Evolutionary conservation across 2,888 invertebrate genomes (phyloP).

Genomic region (Gortyna flavago): DNA sequence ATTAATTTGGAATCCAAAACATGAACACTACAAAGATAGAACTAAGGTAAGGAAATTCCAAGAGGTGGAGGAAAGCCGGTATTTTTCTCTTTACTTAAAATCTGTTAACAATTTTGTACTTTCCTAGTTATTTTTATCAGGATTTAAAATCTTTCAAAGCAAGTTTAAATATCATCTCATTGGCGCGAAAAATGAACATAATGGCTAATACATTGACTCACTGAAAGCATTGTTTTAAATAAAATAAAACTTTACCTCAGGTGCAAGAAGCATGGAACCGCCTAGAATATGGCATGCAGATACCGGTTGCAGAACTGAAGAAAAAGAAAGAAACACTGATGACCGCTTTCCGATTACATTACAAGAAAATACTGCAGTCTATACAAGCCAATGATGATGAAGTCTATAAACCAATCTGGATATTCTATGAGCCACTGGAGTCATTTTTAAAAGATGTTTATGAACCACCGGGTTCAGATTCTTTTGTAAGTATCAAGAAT

Average conservation of each 20-base stretch:
- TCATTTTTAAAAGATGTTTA: constrained; percentile 51
- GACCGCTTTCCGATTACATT: constrained; percentile 52
- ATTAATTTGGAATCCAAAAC: constrained; percentile 57
- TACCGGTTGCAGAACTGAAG: constrained; percentile 53
- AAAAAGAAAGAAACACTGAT: constrained; percentile 58
- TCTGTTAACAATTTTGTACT: neutral
- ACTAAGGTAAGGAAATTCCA: constrained; percentile 40
- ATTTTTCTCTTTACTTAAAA: neutral
- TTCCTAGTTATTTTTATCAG: neutral
- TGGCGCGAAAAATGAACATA: neutral
- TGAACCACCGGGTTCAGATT: constrained; percentile 21
- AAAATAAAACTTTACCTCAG: constrained; percentile 19
- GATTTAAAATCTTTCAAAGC: neutral
- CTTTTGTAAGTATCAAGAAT: constrained; percentile 21
- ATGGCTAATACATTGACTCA: neutral
- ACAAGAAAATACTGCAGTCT: constrained; percentile 50
- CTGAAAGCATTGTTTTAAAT: neutral
- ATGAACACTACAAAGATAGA: constrained; percentile 59
- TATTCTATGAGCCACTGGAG: constrained; percentile 51
- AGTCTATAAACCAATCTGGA: constrained; percentile 54
- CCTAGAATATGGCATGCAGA: constrained; percentile 44
- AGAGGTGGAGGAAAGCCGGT: neutral
- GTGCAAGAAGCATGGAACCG: constrained; percentile 58
- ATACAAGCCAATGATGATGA: constrained; percentile 40
- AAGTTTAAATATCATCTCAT: neutral